phyloP scores from a whole-genome alignment of 2,888 invertebrate genomes.

The Callyntrura sp. region DNA sequence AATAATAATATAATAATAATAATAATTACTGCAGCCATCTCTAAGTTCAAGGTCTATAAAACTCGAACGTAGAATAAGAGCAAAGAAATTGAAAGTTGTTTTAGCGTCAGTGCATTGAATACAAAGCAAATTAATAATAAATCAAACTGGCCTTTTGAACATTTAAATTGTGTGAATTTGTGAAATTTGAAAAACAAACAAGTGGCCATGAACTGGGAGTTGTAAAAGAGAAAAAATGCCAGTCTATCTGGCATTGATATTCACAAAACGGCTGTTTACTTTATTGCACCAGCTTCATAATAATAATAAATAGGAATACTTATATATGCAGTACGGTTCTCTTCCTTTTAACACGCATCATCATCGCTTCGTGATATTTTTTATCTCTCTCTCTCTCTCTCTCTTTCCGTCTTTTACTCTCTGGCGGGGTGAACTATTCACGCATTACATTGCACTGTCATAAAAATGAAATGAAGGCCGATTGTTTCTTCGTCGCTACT shows the following conservation, averaged over 20 bases:
- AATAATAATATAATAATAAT: too few relatives aligned
- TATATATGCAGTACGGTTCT: background rate
- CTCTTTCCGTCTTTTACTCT: background rate
- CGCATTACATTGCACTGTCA: constrained; percentile 47
- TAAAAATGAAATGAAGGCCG: constrained; percentile 38
- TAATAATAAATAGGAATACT: too few relatives aligned
- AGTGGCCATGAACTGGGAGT: constrained; percentile 42
- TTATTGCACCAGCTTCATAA: background rate
- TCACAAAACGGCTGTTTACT: background rate
- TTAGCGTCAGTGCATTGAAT: background rate
- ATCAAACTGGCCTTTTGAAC: constrained; percentile 5
- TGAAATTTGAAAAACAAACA: constrained; percentile 13
- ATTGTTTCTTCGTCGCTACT: constrained; percentile 51
- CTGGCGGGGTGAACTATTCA: constrained; percentile 50
- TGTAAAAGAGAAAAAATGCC: constrained; percentile 50
- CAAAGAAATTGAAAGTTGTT: background rate
- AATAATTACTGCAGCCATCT: too few relatives aligned
- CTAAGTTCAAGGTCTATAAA: background rate
- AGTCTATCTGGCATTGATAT: constrained; percentile 24
- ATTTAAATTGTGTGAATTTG: constrained; percentile 45
- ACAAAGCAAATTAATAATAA: background rate
- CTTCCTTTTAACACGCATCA: constrained; percentile 15
- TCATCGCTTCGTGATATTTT: constrained; percentile 25
- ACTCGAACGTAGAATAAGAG: background rate
- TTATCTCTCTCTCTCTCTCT: constrained; percentile 33